phyloP scores from a whole-genome alignment of 23 tunicate genomes.

The Botrylloides violaceus region DNA sequence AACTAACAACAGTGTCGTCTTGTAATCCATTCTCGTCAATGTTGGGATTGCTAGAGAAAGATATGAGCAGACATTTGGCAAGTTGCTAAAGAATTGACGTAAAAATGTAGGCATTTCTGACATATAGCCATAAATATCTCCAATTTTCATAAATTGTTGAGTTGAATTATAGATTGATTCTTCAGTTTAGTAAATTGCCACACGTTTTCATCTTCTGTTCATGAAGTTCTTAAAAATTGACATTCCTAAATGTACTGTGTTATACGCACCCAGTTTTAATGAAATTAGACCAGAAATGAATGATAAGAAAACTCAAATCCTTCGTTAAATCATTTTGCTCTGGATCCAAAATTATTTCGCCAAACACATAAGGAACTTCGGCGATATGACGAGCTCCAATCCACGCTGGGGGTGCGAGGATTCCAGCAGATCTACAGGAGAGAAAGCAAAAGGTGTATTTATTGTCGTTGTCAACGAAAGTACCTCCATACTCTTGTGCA shows the following conservation, averaged over 20 bases:
- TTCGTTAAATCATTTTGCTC: neutral
- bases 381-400: constrained; percentile 1
- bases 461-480: neutral
- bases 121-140: no score
- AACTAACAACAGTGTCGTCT: neutral
- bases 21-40: neutral
- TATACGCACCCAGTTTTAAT: constrained; percentile 11
- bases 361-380: constrained; percentile 2
- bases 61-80: no score
- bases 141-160: no score
- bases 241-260: no score
- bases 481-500: neutral
- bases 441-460: neutral
- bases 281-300: constrained; percentile 5
- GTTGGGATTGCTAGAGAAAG: constrained; percentile 9
- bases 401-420: constrained; percentile 3
- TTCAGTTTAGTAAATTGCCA: no score
- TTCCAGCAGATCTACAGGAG: neutral
- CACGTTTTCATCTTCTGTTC: no score
- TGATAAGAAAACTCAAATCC: constrained; percentile 3
- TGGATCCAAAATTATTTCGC: neutral
- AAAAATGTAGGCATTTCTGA: no score
- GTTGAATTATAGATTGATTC: no score
- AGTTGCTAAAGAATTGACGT: no score
- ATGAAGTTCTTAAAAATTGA: no score